Evolutionary conservation across 2,797 vertebrate species (phyloP), one percentile per base, ranked within the genome.

Genomic region (Urocyon cinereoargenteus): DNA sequence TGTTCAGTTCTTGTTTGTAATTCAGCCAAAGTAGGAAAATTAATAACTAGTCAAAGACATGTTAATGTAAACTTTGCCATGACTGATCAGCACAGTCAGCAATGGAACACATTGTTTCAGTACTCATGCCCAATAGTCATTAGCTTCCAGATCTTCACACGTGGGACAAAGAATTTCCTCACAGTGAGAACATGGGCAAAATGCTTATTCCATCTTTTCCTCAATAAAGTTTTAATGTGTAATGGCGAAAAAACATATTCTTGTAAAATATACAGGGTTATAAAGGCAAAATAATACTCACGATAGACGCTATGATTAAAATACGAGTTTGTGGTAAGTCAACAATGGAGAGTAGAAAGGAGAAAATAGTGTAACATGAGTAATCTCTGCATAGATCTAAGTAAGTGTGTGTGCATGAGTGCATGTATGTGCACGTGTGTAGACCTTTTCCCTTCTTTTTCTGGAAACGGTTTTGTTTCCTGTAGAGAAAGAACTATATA

Each of bases 261-360:
- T 57, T 40, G 49, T 70, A 55, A 68, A 86, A 15, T 40, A 36
- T 45, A 89, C 90, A 91, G 15, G 31, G 77, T 61, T 87, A 70
- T 66, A 83, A 86, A 75, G 34, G 36, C 53, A 87, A 92, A 95
- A 90, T 68, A 92, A 85, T 78, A 77, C 10, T 73, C 2, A 70
- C 45, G 62, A 75, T 91, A 94, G 85, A 85, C 70, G 6, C 12
- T 87, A 6, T 49, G 82, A 31, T 85, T 90, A 93, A 93, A 91
- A 62, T 84, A n/a, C n/a, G 31, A 87, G 40, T 22, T 84, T 90
- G 66, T 86, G 13, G 24, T 70, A 95, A 77, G 57, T 64, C 72
- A 90, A 83, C 16, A 92, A 36, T 18, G 11, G 26, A 40, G 19
- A 75, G 1, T 68, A 0, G 45, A 85, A 79, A 66, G 70, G 18